phyloP scores from a whole-genome alignment of 2,888 invertebrate genomes.

The Drosophila ezoana region DNA sequence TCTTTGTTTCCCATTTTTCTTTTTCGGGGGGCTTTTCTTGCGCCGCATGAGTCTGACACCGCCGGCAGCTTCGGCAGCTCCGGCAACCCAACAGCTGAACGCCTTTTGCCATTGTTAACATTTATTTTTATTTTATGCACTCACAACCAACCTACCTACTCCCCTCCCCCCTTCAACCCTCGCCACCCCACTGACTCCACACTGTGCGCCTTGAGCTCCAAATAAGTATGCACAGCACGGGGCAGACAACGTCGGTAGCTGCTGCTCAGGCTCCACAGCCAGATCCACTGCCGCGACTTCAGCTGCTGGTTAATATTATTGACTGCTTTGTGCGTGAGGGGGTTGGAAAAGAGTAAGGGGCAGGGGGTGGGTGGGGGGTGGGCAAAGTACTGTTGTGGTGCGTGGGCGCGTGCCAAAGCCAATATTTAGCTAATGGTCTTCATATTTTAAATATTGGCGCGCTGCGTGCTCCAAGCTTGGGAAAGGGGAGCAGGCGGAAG shows the following conservation, averaged over 20 bases:
- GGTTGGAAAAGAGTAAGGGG: background rate
- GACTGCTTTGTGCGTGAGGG: constrained; percentile 64
- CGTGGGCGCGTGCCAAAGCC: constrained; percentile 78
- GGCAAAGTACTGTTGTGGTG: constrained; percentile 36
- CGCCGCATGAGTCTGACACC: constrained; percentile 71
- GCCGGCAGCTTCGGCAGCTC: constrained; percentile 35
- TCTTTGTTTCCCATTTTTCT: constrained; percentile 5
- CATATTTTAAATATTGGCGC: constrained; percentile 79
- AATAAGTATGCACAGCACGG: constrained; percentile 80
- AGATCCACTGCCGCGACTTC: constrained; percentile 39
- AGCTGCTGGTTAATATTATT: constrained; percentile 74
- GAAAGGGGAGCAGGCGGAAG: background rate
- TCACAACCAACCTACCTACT: constrained; percentile 46
- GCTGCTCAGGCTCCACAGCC: constrained; percentile 11
- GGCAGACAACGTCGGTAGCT: constrained; percentile 40
- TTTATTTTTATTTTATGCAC: constrained; percentile 81
- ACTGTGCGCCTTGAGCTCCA: constrained; percentile 69
- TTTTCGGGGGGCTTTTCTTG: constrained; percentile 51
- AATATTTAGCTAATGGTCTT: constrained; percentile 80
- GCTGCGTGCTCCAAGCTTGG: constrained; percentile 33
- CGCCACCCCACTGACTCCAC: constrained; percentile 8
- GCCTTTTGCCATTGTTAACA: constrained; percentile 80
- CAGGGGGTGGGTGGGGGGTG: background rate
- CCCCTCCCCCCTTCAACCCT: background rate
- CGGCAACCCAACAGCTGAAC: constrained; percentile 57